A percentile compares a stretch with the other conserved stretches of the same genome.
Evolutionary conservation across 2,113 vertebrate species (phyloP).

Genomic region (Glaucomys volans): DNA sequence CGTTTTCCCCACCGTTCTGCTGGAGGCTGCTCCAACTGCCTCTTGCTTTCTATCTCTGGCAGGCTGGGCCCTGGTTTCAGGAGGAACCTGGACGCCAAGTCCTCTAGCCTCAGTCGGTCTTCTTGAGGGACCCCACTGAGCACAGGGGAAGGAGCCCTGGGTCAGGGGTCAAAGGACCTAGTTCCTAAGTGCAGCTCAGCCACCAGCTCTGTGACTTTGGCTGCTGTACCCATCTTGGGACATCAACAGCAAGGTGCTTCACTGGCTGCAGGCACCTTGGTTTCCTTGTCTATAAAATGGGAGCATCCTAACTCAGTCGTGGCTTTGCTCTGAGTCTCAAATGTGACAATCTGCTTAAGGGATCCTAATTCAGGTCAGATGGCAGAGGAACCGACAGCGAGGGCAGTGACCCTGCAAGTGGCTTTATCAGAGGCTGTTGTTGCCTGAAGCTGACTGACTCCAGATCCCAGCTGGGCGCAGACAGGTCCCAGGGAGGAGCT

Average conservation of each 20-base stretch:
- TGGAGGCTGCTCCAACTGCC: background rate
- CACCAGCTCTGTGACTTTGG: background rate
- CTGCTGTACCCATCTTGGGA: background rate
- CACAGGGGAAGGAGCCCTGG: no score
- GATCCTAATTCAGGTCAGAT: background rate
- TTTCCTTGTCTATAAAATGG: background rate
- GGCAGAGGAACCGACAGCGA: background rate
- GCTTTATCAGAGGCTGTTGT: background rate
- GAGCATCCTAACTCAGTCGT: background rate
- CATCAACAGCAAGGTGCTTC: background rate
- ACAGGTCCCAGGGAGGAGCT: no score
- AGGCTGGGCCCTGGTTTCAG: background rate
- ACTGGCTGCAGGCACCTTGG: background rate
- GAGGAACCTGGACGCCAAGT: background rate
- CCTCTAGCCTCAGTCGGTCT: background rate
- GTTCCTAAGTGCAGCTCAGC: background rate
- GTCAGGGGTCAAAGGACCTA: background rate
- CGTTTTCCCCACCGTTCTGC: no score
- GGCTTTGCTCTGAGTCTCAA: background rate
- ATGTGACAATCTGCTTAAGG: background rate
- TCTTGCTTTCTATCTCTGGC: background rate
- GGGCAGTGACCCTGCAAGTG: fast-evolving
- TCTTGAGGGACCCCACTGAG: background rate
- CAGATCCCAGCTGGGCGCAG: background rate
- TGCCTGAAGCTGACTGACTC: background rate